phyloP scores from a whole-genome alignment of 2,888 invertebrate species.

The Seira sanloemensis region DNA sequence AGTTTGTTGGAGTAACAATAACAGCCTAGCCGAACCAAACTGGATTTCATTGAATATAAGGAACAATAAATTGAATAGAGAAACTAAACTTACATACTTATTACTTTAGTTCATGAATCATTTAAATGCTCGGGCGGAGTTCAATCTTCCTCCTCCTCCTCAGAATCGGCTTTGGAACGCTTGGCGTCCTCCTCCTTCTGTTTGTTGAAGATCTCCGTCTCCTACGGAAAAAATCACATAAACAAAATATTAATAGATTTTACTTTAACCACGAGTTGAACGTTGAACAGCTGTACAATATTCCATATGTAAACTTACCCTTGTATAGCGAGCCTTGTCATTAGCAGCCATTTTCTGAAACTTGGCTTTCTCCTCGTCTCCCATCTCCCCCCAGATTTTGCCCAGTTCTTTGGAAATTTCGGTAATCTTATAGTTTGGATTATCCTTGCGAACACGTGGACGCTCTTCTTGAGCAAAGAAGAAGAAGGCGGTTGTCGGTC shows the following conservation, averaged over 20 bases:
- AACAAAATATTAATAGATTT: too few species aligned
- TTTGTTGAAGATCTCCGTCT: not conserved
- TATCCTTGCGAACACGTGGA: constrained; percentile 91
- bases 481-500: constrained; percentile 98
- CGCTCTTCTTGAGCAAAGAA: constrained; percentile 99
- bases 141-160: constrained; percentile 26
- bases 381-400: constrained; percentile 93
- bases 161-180: constrained; percentile 5
- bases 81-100: too few species aligned
- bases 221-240: not conserved
- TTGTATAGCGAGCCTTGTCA: constrained; percentile 96
- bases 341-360: constrained; percentile 95
- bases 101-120: too few species aligned
- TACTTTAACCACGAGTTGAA: too few species aligned
- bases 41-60: too few species aligned
- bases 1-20: too few species aligned
- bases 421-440: constrained; percentile 96
- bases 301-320: not conserved
- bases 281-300: too few species aligned
- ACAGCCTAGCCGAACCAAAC: too few species aligned
- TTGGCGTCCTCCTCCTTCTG: constrained; percentile 18
- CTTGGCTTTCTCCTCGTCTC: constrained; percentile 88
- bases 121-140: too few species aligned
- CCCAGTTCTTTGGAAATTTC: constrained; percentile 98
- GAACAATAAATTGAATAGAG: too few species aligned